Evolutionary conservation across 2,113 vertebrate species (phyloP).

Genomic region (Marmota monax): DNA sequence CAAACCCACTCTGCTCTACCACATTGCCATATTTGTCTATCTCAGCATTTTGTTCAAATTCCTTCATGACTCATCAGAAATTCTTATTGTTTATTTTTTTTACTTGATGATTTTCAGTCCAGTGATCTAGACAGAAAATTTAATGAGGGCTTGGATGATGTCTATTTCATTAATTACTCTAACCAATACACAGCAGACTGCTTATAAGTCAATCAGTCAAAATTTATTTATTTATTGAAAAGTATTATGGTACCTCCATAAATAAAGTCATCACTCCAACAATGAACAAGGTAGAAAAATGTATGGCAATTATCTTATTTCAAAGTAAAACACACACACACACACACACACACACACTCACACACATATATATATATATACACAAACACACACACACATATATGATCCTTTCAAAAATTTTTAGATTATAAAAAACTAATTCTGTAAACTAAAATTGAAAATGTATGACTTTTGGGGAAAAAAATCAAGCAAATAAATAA

Average conservation of each 20-base stretch:
- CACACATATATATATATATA: background rate
- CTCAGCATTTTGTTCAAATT: background rate
- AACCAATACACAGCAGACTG: background rate
- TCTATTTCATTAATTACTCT: background rate
- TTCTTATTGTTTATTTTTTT: background rate
- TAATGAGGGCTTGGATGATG: background rate
- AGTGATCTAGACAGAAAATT: background rate
- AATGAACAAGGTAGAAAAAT: background rate
- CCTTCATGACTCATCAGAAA: background rate
- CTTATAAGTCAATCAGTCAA: background rate
- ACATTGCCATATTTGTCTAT: background rate
- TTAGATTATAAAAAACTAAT: constrained; percentile 2
- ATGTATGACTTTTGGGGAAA: background rate
- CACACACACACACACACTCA: too few species aligned
- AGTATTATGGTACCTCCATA: background rate
- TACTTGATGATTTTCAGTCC: background rate
- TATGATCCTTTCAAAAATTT: background rate
- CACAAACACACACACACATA: too few species aligned
- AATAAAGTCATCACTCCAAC: constrained; percentile 72
- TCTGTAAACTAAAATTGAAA: constrained; percentile 19
- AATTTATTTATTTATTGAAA: background rate
- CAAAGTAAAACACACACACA: background rate
- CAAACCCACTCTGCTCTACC: background rate
- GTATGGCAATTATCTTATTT: constrained; percentile 48
- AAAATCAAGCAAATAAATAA: constrained; percentile 15